Evolutionary conservation across 92 coral and sea anemone genomes (phyloP).

Genomic region (Epizoanthus rinbou): DNA sequence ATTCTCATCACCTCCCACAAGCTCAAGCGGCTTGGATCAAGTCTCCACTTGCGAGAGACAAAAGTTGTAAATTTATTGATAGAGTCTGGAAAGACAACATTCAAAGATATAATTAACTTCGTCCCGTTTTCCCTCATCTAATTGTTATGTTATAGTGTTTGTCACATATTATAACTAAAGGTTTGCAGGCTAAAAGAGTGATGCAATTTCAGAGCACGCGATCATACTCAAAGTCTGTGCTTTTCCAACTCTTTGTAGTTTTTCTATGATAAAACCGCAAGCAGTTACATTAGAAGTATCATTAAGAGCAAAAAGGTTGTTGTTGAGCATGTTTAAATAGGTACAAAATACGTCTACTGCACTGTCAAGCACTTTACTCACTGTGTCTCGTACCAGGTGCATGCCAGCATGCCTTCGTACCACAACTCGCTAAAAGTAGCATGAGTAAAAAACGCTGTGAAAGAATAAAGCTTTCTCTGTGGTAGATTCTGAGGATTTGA

Average conservation of each 20-base stretch:
- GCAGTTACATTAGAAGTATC: slow-evolving; percentile 30
- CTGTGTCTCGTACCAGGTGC: neutral
- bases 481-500: neutral
- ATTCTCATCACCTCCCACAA: neutral
- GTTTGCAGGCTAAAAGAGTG: neutral
- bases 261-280: slow-evolving; percentile 37
- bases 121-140: neutral
- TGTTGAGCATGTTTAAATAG: slow-evolving; percentile 30
- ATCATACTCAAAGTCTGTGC: slow-evolving; percentile 17
- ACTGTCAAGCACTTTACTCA: slow-evolving; percentile 2
- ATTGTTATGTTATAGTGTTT: slow-evolving; percentile 1
- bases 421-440: neutral
- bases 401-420: slow-evolving; percentile 14
- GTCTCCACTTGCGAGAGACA: neutral
- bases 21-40: neutral
- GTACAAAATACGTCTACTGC: slow-evolving; percentile 30
- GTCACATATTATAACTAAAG: neutral
- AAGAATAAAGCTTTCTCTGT: neutral
- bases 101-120: slow-evolving; percentile 10
- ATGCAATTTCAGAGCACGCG: neutral
- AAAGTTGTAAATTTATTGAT: slow-evolving; percentile 46
- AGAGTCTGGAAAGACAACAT: neutral
- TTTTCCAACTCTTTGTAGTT: slow-evolving; percentile 24
- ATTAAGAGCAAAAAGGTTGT: slow-evolving; percentile 18
- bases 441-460: neutral